Evolutionary conservation across 2,113 vertebrate genomes (phyloP), one percentile per base, ranked within the genome.

Genomic region (Macrotus californicus): DNA sequence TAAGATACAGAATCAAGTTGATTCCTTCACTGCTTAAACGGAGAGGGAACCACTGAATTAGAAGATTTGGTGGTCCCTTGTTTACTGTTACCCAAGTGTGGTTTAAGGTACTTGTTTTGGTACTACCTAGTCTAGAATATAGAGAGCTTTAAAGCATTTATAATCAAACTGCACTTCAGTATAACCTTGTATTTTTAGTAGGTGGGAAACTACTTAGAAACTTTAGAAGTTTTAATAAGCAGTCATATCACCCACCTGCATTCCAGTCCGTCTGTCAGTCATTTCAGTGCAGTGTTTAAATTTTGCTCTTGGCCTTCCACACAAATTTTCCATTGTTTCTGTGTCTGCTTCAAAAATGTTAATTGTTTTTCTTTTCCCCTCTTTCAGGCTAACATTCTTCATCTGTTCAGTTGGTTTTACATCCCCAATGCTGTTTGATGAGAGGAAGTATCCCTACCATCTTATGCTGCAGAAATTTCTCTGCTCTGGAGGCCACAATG

Each of bases 381-480:
- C 46, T 75, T 94, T 93, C 97, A 99, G 99, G 97, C 96, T 99
- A 97, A 99, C 99, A 4, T 99, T 99, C 98, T 99, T 99, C 98
- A 99, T 99, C 97, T 99, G 99, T 98, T 99, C 99, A 7, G 99
- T 99, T 97, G 99, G 99, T 56, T 99, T 99, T 96, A 99, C 99
- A 34, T 99, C 99, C 5, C 99, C 99, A 75, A 99, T 99, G 99
- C 91, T 99, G 93, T 99, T 99, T 97, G 99, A 99, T 96, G 99
- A 99, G 97, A 98, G 99, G 83, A 99, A 99, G 94, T 99, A 99
- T 90, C 99, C 99, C 7, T 99, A 99, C 97, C 99, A 99, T 94
- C 99, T 99, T 67, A 99, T 99, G 99, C 98, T 99, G 90, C 99
- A 99, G 96, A 99, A 99, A 97, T 99, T 99, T 98, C 99, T 99